Percentiles rank a stretch among this genome's conserved stretches.
Evolutionary conservation across 2,113 vertebrate species (phyloP).

Genomic region (Alexandromys fortis): DNA sequence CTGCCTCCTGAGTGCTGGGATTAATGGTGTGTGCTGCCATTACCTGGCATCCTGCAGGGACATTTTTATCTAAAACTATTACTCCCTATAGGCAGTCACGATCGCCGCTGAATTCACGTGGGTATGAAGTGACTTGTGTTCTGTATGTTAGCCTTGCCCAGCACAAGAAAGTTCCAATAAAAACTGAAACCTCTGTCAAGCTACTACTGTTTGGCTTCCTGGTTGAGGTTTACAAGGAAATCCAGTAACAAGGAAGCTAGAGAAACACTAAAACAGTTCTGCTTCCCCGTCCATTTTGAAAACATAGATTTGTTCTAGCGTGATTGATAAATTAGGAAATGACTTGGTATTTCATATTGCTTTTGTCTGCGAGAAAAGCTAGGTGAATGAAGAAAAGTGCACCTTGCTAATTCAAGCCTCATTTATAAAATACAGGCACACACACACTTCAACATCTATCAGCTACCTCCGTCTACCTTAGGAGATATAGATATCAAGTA

Average conservation of each 20-base stretch:
- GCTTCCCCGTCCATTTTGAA: constrained; percentile 1
- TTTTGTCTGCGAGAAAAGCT: constrained; percentile 17
- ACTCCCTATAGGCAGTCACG: neutral
- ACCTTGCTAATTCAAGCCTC: neutral
- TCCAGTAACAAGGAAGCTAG: neutral
- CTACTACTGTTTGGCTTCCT: neutral
- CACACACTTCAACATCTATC: neutral
- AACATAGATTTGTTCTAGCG: constrained; percentile 7
- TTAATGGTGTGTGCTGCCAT: neutral
- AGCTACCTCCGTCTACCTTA: neutral
- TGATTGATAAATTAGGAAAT: constrained; percentile 25
- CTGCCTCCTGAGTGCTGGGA: neutral
- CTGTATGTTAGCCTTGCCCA: neutral
- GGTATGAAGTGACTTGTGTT: neutral
- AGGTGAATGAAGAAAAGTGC: neutral
- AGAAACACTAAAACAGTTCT: neutral
- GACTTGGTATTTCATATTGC: neutral
- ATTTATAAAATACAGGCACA: constrained; percentile 10
- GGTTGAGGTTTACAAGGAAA: constrained; percentile 28
- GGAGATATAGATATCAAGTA: neutral
- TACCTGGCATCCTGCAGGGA: neutral
- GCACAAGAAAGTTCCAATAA: neutral
- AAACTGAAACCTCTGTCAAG: constrained; percentile 21
- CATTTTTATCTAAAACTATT: neutral
- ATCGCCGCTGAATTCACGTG: constrained; percentile 21